phyloP scores from a whole-genome alignment of 53 echinoderm and acorn worm genomes.

The Luidia sarsii region DNA sequence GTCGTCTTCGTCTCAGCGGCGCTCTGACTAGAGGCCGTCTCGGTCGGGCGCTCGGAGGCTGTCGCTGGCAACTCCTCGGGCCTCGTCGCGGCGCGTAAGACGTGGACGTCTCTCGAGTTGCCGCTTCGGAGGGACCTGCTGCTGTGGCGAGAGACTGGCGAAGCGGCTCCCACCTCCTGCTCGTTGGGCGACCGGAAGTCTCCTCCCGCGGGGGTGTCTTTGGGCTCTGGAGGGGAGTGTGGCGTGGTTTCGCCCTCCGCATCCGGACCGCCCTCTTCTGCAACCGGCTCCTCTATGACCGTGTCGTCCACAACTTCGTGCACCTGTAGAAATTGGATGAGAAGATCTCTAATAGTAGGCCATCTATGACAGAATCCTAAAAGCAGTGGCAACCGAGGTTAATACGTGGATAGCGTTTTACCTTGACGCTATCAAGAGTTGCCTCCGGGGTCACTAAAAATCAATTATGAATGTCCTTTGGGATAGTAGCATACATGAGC shows the following conservation, averaged over 20 bases:
- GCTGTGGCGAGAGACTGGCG: conserved; percentile 26
- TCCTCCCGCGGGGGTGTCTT: conserved; percentile 27
- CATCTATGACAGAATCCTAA: too few species aligned
- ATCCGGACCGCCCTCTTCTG: not conserved
- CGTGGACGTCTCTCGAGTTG: conserved; percentile 24
- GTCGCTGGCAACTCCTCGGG: not conserved
- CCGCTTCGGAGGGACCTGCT: conserved; percentile 31
- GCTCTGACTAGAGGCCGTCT: not conserved
- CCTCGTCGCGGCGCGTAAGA: not conserved
- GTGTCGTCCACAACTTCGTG: conserved; percentile 32
- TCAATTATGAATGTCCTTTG: too few species aligned
- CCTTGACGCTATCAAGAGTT: too few species aligned
- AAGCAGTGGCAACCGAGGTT: too few species aligned
- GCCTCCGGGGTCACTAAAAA: too few species aligned
- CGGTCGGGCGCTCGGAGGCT: not conserved
- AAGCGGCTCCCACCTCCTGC: conserved; percentile 11
- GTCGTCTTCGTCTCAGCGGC: not conserved
- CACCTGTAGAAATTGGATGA: too few species aligned
- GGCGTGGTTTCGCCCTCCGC: not conserved
- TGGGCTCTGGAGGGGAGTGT: not conserved
- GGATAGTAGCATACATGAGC: too few species aligned
- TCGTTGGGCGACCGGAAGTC: conserved; percentile 29
- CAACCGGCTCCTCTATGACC: conserved; percentile 19
- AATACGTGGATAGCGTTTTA: too few species aligned
- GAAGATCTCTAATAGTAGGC: too few species aligned